Evolutionary conservation across 1,140 invertebrate genomes (phyloP).

Genomic region (Meloidogyne exigua): DNA sequence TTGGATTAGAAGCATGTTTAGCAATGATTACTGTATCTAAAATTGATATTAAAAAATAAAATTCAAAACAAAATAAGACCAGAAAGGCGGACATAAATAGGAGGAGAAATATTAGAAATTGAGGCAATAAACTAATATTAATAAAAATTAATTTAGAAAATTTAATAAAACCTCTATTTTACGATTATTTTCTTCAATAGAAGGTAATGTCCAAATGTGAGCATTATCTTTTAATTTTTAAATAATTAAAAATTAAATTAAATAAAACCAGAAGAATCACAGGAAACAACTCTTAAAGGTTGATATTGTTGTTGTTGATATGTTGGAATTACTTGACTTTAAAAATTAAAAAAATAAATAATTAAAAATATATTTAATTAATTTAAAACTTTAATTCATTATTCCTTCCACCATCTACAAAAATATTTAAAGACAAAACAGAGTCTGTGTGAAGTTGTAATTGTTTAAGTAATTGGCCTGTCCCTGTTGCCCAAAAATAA

Average conservation of each 20-base stretch:
- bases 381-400: background rate
- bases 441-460: slow-evolving; percentile 41
- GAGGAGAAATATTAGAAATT: slow-evolving; percentile 34
- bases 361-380: background rate
- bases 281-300: slow-evolving; percentile 25
- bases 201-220: slow-evolving; percentile 36
- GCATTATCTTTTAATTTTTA: slow-evolving; percentile 21
- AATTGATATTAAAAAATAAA: background rate
- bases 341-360: background rate
- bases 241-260: background rate
- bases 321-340: background rate
- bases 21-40: slow-evolving; percentile 41
- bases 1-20: slow-evolving; percentile 42
- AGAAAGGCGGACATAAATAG: slow-evolving; percentile 39
- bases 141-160: background rate
- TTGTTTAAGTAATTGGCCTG: slow-evolving; percentile 39
- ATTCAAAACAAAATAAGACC: background rate
- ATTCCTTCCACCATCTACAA: slow-evolving; percentile 23
- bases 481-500: slow-evolving; percentile 48
- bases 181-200: slow-evolving; percentile 33
- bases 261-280: slow-evolving; percentile 33
- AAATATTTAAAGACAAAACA: slow-evolving; percentile 26
- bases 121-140: slow-evolving; percentile 36
- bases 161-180: slow-evolving; percentile 11
- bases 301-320: background rate